These are phyloP conservation scores for Chrysolina haemoptera DNA, from an alignment of 2,888 invertebrate species.

Conservation along the genomic window DNA sequence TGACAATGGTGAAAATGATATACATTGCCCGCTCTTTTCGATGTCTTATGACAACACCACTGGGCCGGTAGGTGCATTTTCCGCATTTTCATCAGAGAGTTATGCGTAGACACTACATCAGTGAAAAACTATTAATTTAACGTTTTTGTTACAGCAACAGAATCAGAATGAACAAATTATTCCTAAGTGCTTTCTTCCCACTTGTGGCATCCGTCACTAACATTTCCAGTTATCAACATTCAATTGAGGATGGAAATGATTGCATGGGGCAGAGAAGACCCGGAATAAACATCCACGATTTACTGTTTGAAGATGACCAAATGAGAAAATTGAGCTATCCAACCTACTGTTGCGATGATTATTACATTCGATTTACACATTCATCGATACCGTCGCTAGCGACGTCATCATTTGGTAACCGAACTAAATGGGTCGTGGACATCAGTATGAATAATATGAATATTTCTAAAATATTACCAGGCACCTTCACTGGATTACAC, in stretches of 20 bases:
- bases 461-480: slow-evolving; percentile 17
- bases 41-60: no score
- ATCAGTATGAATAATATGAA: neutral
- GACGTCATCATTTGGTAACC: neutral
- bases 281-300: neutral
- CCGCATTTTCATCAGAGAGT: no score
- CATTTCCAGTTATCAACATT: neutral
- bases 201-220: neutral
- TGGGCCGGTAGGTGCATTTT: no score
- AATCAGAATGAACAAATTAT: neutral
- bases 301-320: neutral
- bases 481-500: neutral
- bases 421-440: neutral
- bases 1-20: no score
- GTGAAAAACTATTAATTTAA: no score
- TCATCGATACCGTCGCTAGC: slow-evolving; percentile 1
- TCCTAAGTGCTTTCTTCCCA: neutral
- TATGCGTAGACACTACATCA: no score
- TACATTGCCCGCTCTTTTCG: no score
- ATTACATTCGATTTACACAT: neutral
- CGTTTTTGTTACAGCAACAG: neutral
- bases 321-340: neutral
- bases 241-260: neutral
- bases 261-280: neutral
- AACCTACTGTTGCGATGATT: neutral